Base-by-base conservation (phyloP, 2,113 vertebrate genomes). In the Brachirus orientalis region DNA sequence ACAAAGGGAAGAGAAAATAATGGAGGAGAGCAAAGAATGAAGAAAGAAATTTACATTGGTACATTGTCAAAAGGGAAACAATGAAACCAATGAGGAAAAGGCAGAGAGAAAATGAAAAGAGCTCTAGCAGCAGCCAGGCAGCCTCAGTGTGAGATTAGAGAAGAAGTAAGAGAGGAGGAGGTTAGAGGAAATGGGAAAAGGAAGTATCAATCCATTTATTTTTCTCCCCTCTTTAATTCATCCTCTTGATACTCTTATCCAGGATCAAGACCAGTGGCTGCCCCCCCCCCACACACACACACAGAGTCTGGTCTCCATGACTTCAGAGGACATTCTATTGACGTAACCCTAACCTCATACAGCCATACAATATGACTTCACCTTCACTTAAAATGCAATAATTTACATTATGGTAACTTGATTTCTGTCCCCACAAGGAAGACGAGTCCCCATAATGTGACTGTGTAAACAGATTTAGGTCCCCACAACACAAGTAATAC, bases 121-220 rank as follows among this genome's bases (percentile, higher is more conserved):
- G 72, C 56, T 46, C 66, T 53, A 74, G 80, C 77, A 78, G 72
- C 83, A 79, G 47, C 47, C 58, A 68, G 51, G 76, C 59, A 70
- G 52, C 55, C 69, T 56, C 43, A 70, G 64, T 52, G 28, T 55
- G 67, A 82, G 86, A 87, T 87, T 86, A 86, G 60, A 86, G 74
- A 79, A 54, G 61, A 73, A 71, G 60, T 52, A 38, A 54, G 63
- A 45, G 47, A 66, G 53, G 47, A 79, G 71, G 8, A 45, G 66
- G 51, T 50, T 10, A 57, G 61, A 75, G 74, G 77, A 72, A 79
- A 80, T 66, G 66, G 73, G 70, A 82, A 71, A 65, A 45, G 65
- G 64, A 87, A 86, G 70, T 75, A 72, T 55, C 1, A 16, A 77
- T 56, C 67, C 75, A 83, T 89, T 84, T 84, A 58, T 87, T 86